Conservation (phyloP, 2,113 vertebrate species). For the Rhabdomys dilectus region DNA sequence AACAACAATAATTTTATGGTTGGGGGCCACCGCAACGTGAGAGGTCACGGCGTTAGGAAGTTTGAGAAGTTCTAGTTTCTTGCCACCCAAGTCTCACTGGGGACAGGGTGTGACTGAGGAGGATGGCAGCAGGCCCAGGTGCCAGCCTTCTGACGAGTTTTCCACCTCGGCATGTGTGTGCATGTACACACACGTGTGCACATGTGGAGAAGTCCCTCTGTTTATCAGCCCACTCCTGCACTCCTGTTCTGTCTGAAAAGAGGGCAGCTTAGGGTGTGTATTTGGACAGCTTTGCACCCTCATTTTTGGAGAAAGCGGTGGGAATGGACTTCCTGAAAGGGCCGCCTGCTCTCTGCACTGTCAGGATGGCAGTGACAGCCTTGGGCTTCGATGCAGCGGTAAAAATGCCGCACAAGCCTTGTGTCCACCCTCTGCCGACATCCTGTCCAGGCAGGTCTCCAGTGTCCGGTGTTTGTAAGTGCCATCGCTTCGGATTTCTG, state of each 20-base stretch:
- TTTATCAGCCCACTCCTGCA: no score
- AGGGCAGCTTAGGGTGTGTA: background rate
- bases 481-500: background rate
- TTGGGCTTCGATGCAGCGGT: background rate
- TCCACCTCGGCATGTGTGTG: background rate
- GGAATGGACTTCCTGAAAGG: background rate
- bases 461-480: background rate
- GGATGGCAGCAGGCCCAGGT: background rate
- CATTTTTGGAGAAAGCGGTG: background rate
- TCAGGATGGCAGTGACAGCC: background rate
- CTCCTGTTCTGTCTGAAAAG: background rate
- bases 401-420: background rate
- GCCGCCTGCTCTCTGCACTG: background rate
- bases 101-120: background rate
- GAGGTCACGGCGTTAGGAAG: background rate
- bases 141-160: background rate
- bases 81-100: fast-evolving
- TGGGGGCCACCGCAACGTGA: background rate
- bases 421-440: background rate
- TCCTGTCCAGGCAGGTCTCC: background rate
- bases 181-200: background rate
- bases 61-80: background rate
- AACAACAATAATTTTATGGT: background rate
- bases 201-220: background rate
- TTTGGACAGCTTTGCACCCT: background rate